Evolutionary conservation across 2,113 vertebrate species (phyloP), one percentile per base, ranked within the genome.

Genomic region (Merops nubicus): DNA sequence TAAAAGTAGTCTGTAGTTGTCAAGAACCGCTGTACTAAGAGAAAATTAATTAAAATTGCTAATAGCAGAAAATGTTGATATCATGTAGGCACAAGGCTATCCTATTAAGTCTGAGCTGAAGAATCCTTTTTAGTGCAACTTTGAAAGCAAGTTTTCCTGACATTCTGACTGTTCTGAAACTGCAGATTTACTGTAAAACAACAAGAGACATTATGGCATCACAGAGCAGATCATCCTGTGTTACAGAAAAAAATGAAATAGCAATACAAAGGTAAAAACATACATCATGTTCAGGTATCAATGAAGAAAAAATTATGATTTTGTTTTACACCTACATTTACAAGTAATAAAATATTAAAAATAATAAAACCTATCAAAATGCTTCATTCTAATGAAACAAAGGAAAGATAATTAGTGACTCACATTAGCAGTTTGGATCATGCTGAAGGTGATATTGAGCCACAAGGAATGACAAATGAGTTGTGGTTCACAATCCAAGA

Each of bases 31-130:
- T 85, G 88, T 26, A 83, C 69, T 80, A 78, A 90, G 43, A 85
- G 78, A 85, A 95, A 96, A 95, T 92, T 74, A 95, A 89, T 91
- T 93, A 74, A 86, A 97, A 87, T 88, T 80, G 33, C 17, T 91
- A 88, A 85, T 67, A 74, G 57, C 19, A 57, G 90, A 94, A 87
- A 80, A 67, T 65, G 63, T 26, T 59, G 50, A 34, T 83, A 80
- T 25, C 3, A 5, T 73, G 50, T 63, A 69, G 38, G 33, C 26
- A 80, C 42, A 83, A 83, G 29, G 21, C 29, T 53, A 45, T 34
- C 21, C 51, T 83, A 16, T 80, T 76, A 93, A 48, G 25, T 79
- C 23, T 73, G 67, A 91, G 42, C 26, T 79, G 72, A 91, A 94
- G 59, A 79, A 67, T 80, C 16, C 8, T 40, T 76, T 75, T 43